Evolutionary conservation across 2,113 vertebrate species (phyloP), one percentile per base, ranked within the genome.

Genomic region (Henicopernis longicauda): DNA sequence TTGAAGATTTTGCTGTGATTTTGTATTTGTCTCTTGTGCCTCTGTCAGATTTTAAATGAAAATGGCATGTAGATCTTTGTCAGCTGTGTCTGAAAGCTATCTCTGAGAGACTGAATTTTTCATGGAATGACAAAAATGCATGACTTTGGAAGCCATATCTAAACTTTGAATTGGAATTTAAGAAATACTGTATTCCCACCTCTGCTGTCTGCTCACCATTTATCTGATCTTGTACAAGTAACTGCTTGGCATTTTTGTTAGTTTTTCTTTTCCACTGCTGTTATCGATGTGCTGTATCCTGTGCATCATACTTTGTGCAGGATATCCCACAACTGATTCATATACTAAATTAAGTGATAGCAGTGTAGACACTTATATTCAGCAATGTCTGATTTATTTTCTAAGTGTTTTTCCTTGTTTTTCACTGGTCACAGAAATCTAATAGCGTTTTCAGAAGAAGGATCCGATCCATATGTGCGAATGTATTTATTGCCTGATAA

Each of bases 401-500:
- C 61, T 92, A 69, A 82, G 17, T 73, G 45, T 8, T 83, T 82
- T 63, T 88, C 65, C 67, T 70, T 74, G 32, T 81, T 96, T 81
- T 62, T 81, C 36, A 7, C 86, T 91, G 87, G 81, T 57, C 36
- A 17, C 97, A 99, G 99, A 87, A 99, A 99, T 96, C 98, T 99
- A 50, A 99, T 99, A 22, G 98, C 99, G 0, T 99, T 99, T 97
- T 99, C 98, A 0, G 99, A 99, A 73, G 99, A 99, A 6, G 99
- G 99, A 36, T 99, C 99, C 0, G 99, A 99, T 55, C 99, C 99
- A 0, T 99, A 99, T 2, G 99, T 99, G 63, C 98, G 99, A 84
- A 93, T 99, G 97, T 99, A 99, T 98, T 98, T 99, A 96, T 97
- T 99, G 38, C 99, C 99, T 55, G 99, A 99, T 97, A 99, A 99